phyloP scores from a whole-genome alignment of 2,888 invertebrate genomes.

The Opisthograptis luteolata region DNA sequence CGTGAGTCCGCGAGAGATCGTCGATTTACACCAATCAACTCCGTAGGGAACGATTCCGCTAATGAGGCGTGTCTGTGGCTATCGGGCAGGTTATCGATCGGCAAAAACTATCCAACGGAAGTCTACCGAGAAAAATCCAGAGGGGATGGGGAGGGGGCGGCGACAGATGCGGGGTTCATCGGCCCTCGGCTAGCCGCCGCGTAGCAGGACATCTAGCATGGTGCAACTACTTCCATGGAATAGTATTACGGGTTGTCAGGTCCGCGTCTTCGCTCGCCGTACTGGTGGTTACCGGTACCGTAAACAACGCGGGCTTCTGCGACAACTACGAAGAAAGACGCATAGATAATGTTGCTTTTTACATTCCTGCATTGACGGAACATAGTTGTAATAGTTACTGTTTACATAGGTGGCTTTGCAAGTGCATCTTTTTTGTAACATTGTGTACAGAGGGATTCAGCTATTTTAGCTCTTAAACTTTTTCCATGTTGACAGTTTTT shows the following conservation, averaged over 20 bases:
- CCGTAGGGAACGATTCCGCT: conserved; percentile 62
- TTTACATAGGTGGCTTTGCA: conserved; percentile 15
- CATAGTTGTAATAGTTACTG: conserved; percentile 23
- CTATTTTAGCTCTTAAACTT: too few relatives aligned
- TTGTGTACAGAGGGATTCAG: too few relatives aligned
- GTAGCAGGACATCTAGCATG: conserved; percentile 54
- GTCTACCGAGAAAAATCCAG: conserved; percentile 72
- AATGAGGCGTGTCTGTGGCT: conserved; percentile 78
- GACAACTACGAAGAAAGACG: conserved; percentile 32
- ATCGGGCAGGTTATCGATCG: conserved; percentile 75
- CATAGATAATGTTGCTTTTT: conserved; percentile 33
- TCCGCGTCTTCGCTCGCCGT: conserved; percentile 47
- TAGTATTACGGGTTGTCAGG: conserved; percentile 57
- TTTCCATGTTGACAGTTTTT: too few relatives aligned
- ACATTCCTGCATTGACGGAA: conserved; percentile 32
- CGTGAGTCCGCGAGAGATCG: conserved; percentile 16
- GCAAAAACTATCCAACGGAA: conserved; percentile 78
- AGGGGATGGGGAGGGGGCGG: conserved; percentile 65
- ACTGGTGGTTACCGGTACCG: conserved; percentile 52
- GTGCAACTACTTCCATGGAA: conserved; percentile 53
- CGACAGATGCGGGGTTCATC: conserved; percentile 78
- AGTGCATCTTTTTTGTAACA: conserved; percentile 20
- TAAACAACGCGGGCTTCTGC: conserved; percentile 45
- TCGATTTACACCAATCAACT: conserved; percentile 54
- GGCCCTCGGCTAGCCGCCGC: conserved; percentile 56